phyloP scores from a whole-genome alignment of 2,113 vertebrate genomes.

The Lonchura striata region DNA sequence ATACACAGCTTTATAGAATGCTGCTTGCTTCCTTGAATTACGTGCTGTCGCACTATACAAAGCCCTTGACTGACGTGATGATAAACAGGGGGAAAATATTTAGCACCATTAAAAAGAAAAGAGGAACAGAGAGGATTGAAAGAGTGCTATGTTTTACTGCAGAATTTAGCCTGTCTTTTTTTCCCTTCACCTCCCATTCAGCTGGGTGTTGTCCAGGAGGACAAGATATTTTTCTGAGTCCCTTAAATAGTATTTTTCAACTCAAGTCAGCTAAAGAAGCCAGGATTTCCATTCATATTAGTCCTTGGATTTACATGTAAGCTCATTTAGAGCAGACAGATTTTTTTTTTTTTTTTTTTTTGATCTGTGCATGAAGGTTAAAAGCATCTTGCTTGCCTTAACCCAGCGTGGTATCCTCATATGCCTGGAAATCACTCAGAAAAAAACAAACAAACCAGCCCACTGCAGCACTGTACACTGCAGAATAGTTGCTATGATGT shows the following conservation, averaged over 20 bases:
- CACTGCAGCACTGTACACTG: neutral
- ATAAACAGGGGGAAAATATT: neutral
- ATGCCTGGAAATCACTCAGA: neutral
- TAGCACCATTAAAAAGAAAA: neutral
- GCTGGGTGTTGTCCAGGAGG: neutral
- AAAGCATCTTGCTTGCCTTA: neutral
- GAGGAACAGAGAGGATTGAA: neutral
- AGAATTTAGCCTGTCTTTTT: neutral
- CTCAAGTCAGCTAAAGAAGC: neutral
- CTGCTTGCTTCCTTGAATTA: neutral
- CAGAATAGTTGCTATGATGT: neutral
- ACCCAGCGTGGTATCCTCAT: neutral
- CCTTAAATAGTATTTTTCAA: neutral
- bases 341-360: constrained; percentile 52
- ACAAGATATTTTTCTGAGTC: neutral
- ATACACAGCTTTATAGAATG: neutral
- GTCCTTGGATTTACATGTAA: constrained; percentile 26
- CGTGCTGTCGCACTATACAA: neutral
- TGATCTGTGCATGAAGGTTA: neutral
- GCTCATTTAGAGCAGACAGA: constrained; percentile 26
- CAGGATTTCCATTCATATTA: constrained; percentile 9
- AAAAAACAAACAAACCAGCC: neutral
- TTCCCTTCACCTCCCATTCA: neutral
- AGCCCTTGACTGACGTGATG: neutral
- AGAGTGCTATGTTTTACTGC: neutral